Conservation (phyloP, 92 coral and sea anemone genomes). For the Virgularia gustaviana region DNA sequence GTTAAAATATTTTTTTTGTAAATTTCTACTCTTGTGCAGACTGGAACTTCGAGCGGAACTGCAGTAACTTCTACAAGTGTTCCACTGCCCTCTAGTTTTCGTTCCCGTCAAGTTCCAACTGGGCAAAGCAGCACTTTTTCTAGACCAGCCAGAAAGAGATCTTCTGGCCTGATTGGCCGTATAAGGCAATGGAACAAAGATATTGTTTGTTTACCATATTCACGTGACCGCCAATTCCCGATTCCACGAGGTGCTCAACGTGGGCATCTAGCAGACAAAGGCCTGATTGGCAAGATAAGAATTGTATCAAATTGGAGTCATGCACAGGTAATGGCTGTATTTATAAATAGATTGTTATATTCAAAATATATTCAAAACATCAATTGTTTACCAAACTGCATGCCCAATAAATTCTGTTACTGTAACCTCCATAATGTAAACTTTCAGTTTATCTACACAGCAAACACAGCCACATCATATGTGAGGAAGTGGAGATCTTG, state of each 20-base stretch:
- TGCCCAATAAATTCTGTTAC: too few relatives aligned
- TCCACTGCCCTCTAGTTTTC: conserved; percentile 2
- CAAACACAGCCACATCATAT: too few relatives aligned
- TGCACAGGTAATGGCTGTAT: conserved; percentile 1
- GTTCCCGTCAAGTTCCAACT: background rate
- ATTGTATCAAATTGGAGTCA: background rate
- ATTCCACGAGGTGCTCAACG: conserved; percentile 14
- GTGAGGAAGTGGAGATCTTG: too few relatives aligned
- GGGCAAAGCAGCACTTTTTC: background rate
- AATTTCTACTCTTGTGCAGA: too few relatives aligned
- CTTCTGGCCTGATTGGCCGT: conserved; percentile 8
- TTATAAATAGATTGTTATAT: too few relatives aligned
- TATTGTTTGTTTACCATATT: conserved; percentile 18
- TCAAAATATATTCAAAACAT: too few relatives aligned
- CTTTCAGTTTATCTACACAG: too few relatives aligned
- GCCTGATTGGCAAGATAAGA: conserved; percentile 16
- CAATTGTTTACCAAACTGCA: too few relatives aligned
- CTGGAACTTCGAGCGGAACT: too few relatives aligned
- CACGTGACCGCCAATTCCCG: background rate
- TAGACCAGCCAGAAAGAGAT: background rate
- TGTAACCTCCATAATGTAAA: too few relatives aligned
- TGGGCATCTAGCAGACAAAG: conserved; percentile 8
- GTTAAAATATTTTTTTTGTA: too few relatives aligned
- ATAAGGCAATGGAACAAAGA: conserved; percentile 18
- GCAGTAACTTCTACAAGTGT: too few relatives aligned